phyloP scores from a whole-genome alignment of 1,140 invertebrate genomes.

The Drosophila yakuba region DNA sequence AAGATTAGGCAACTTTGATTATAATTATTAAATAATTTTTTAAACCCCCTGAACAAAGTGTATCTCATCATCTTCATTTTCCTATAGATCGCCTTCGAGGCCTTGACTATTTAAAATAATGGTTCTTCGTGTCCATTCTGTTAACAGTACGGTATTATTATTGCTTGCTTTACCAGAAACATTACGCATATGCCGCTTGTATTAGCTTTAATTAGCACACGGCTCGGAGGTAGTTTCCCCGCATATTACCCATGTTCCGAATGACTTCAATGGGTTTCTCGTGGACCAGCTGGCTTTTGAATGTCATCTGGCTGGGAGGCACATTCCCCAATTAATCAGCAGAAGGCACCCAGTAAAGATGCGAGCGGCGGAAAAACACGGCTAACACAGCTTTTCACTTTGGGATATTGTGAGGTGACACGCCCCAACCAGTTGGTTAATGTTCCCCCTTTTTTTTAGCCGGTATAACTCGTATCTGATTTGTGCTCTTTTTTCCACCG shows the following conservation, averaged over 20 bases:
- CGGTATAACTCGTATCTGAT: constrained; percentile 23
- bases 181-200: constrained; percentile 67
- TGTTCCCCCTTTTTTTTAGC: constrained; percentile 30
- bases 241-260: neutral
- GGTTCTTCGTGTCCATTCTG: neutral
- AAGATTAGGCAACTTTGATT: no score
- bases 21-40: no score
- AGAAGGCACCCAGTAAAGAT: constrained; percentile 43
- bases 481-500: constrained; percentile 40
- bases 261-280: constrained; percentile 6
- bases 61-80: neutral
- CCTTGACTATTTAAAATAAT: constrained; percentile 1
- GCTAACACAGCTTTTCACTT: constrained; percentile 82
- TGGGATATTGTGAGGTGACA: constrained; percentile 75
- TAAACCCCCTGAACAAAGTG: neutral
- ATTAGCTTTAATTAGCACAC: constrained; percentile 56
- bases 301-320: constrained; percentile 41
- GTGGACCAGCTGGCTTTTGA: constrained; percentile 26
- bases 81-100: neutral
- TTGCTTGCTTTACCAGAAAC: constrained; percentile 11
- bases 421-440: constrained; percentile 36
- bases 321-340: constrained; percentile 81
- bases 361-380: constrained; percentile 45
- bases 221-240: constrained; percentile 13
- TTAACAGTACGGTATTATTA: constrained; percentile 21